phyloP scores from a whole-genome alignment of 1,140 invertebrate genomes.

The Drosophila leontia region DNA sequence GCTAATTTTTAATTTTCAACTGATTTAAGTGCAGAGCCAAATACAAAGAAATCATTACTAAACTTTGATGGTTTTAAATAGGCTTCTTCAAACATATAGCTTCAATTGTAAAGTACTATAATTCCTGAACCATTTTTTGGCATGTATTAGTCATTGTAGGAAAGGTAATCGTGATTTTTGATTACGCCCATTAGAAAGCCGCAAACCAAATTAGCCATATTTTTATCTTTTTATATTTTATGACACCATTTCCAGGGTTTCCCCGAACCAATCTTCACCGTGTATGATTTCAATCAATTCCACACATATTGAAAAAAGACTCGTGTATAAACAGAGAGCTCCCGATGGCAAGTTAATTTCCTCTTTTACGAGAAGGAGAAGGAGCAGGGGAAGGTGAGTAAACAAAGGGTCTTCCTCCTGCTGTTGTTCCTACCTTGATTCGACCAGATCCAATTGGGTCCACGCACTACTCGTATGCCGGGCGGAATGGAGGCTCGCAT shows the following conservation, averaged over 20 bases:
- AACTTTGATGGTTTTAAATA: background rate
- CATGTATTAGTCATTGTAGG: background rate
- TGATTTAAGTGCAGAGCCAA: background rate
- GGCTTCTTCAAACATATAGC: background rate
- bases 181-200: background rate
- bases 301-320: slow-evolving; percentile 48
- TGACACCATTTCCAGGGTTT: slow-evolving; percentile 8
- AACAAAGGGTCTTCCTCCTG: slow-evolving; percentile 50
- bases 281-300: slow-evolving; percentile 9
- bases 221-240: slow-evolving; percentile 1
- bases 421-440: slow-evolving; percentile 87
- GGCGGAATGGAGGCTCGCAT: slow-evolving; percentile 84
- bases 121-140: background rate
- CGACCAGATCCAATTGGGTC: slow-evolving; percentile 93
- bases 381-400: slow-evolving; percentile 31
- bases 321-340: slow-evolving; percentile 16
- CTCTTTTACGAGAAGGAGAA: background rate
- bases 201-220: background rate
- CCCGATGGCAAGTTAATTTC: slow-evolving; percentile 63
- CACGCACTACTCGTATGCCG: slow-evolving; percentile 92
- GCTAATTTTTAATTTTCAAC: slow-evolving; percentile 1
- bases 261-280: slow-evolving; percentile 14
- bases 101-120: background rate
- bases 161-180: background rate
- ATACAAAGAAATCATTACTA: background rate